phyloP scores from a whole-genome alignment of 2,888 invertebrate species.

The Dryadula phaetusa region DNA sequence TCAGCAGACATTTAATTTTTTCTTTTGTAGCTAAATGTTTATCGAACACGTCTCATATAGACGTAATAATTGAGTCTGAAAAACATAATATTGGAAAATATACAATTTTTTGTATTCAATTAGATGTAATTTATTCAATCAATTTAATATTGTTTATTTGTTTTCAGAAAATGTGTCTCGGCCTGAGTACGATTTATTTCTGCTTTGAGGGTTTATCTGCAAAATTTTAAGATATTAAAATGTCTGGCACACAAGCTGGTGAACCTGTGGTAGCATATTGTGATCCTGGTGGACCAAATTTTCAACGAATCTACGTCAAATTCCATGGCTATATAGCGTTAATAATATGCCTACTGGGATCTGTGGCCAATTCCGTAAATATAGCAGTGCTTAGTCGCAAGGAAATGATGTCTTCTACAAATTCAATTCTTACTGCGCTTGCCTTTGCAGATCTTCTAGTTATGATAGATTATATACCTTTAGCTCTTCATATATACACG shows the following conservation, averaged over 20 bases:
- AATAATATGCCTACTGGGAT: conserved; percentile 94
- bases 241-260: conserved; percentile 47
- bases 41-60: not conserved
- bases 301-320: conserved; percentile 86
- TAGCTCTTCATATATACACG: conserved; percentile 91
- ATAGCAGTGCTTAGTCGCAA: conserved; percentile 94
- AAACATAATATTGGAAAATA: not conserved
- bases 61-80: not conserved
- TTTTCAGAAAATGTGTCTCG: conserved; percentile 43
- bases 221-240: conserved; percentile 33
- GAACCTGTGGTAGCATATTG: conserved; percentile 69
- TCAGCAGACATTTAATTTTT: not conserved
- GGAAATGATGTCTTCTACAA: conserved; percentile 96
- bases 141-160: conserved; percentile 28
- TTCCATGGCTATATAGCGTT: conserved; percentile 94
- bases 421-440: conserved; percentile 94
- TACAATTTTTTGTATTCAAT: not conserved
- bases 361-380: conserved; percentile 94
- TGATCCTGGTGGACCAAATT: conserved; percentile 81
- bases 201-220: conserved; percentile 10
- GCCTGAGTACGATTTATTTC: conserved; percentile 11
- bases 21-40: not conserved
- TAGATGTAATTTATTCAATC: not conserved
- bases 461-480: conserved; percentile 97
- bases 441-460: conserved; percentile 96